phyloP scores from a whole-genome alignment of 2,797 vertebrate species.

The Rachycentron canadum region DNA sequence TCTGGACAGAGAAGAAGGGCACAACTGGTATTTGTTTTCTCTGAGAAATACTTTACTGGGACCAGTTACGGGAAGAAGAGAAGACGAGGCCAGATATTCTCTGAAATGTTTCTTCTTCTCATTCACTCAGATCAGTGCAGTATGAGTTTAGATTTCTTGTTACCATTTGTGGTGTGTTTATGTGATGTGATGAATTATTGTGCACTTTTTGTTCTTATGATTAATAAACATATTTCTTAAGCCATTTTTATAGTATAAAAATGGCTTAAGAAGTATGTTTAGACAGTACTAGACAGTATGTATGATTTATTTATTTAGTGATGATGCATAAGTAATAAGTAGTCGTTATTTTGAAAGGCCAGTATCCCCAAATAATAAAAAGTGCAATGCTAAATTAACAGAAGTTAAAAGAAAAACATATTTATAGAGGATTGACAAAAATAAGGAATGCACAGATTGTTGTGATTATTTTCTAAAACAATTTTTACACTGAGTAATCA shows the following conservation, averaged over 20 bases:
- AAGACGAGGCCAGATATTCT: constrained; percentile 44
- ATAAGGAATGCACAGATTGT: neutral
- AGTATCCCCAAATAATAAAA: constrained; percentile 6
- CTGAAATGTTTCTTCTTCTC: constrained; percentile 28
- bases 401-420: neutral
- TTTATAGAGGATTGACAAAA: neutral
- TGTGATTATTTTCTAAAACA: neutral
- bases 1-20: constrained; percentile 77
- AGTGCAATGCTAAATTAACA: neutral
- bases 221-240: neutral
- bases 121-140: neutral
- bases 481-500: constrained; percentile 4
- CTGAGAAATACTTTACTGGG: constrained; percentile 63
- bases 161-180: constrained; percentile 19
- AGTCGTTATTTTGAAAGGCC: constrained; percentile 2
- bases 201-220: neutral
- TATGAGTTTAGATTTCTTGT: neutral
- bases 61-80: constrained; percentile 50
- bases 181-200: constrained; percentile 10
- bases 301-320: neutral
- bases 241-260: neutral
- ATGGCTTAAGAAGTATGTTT: no score
- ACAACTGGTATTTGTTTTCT: constrained; percentile 81
- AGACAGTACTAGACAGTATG: neutral
- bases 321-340: neutral